A percentile compares a stretch with the other conserved stretches of the same genome.
Conservation (phyloP, 2,113 vertebrate genomes). For the Tachysurus fulvidraco region DNA sequence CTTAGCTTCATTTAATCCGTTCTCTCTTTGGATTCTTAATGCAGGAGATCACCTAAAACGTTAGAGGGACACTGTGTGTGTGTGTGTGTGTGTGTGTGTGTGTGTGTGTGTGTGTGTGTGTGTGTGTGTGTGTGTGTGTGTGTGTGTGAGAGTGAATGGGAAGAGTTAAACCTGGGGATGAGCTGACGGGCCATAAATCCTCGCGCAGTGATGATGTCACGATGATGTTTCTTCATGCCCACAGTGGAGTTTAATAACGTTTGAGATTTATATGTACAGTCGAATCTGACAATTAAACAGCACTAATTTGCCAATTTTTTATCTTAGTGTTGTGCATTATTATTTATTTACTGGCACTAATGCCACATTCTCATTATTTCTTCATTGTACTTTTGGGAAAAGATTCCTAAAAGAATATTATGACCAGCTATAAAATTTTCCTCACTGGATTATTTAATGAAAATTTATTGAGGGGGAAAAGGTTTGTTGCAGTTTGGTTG, state of each 20-base stretch:
- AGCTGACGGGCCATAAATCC: slow-evolving; percentile 58
- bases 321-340: slow-evolving; percentile 9
- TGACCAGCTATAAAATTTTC: slow-evolving; percentile 41
- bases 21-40: slow-evolving; percentile 66
- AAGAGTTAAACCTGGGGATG: slow-evolving; percentile 65
- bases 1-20: slow-evolving; percentile 63
- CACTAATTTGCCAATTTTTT: neutral
- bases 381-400: slow-evolving; percentile 54
- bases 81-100: slow-evolving; percentile 59
- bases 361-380: slow-evolving; percentile 48
- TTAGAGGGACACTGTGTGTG: slow-evolving; percentile 64
- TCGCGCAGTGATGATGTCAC: slow-evolving; percentile 64
- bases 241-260: neutral
- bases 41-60: slow-evolving; percentile 74
- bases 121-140: too few species aligned
- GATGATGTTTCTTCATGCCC: slow-evolving; percentile 40
- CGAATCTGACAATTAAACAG: neutral
- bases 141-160: slow-evolving; percentile 51
- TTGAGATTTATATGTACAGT: neutral
- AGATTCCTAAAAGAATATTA: slow-evolving; percentile 5
- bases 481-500: slow-evolving; percentile 30
- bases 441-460: slow-evolving; percentile 69
- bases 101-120: slow-evolving; percentile 30
- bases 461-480: slow-evolving; percentile 46
- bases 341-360: slow-evolving; percentile 33